Evolutionary conservation across 2,113 vertebrate genomes (phyloP), one percentile per base, ranked within the genome.

Genomic region (Daphoenositta chrysoptera): DNA sequence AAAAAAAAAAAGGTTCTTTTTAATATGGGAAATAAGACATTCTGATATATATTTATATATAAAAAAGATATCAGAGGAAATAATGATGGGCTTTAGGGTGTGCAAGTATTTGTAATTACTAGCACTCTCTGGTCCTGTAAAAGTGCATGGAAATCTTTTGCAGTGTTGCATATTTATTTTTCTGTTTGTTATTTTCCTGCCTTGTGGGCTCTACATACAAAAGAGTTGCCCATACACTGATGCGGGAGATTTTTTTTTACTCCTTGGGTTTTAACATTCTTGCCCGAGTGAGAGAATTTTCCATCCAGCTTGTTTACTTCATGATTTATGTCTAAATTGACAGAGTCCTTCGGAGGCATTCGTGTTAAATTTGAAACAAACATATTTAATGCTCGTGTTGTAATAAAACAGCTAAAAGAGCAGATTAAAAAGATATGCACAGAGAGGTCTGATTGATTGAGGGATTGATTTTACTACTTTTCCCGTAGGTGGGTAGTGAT

Each of bases 321-420:
- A 28, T 93, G 94, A 96, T 97, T 96, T 95, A 95, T 95, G 83
- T 85, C 75, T 94, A 94, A 91, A 94, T 96, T 94, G 94, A 90
- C 94, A 92, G 66, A 89, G 88, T 94, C 88, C 83, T 96, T 96
- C 39, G 13, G 90, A 94, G 89, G 90, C 84, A 93, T 96, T 96
- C 54, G 56, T 94, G 88, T 92, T 95, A 90, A 96, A 91, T 96
- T 96, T 93, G 95, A 96, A 97, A 94, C 91, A 96, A 97, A 95
- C 95, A 92, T 96, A 94, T 96, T 96, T 96, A 96, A 95, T 95
- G 93, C 66, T 95, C 30, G 23, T 60, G 89, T 77, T 93, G 94
- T 96, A 96, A 97, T 96, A 97, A 96, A 97, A 96, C 76, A 96
- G 87, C 94, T 96, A 92, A 96, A 96, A 90, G 85, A 89, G 48